Conservation (phyloP, 1,140 invertebrate species). For the Halotydeus destructor region DNA sequence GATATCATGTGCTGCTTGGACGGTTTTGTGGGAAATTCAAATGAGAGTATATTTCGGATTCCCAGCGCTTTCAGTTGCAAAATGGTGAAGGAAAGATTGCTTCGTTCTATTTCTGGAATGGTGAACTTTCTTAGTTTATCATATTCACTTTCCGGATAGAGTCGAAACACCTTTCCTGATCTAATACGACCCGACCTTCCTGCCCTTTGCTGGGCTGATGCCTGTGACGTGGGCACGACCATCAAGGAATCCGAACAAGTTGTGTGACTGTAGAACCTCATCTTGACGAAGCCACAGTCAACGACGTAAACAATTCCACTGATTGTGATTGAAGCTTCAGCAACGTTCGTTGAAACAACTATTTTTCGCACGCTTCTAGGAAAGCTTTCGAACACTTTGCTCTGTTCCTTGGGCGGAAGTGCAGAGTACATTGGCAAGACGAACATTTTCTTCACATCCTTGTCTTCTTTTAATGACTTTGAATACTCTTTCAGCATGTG, state of each 20-base stretch:
- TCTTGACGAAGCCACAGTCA: constrained; percentile 78
- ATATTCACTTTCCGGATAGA: constrained; percentile 47
- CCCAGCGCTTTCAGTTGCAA: constrained; percentile 86
- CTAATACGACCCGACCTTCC: constrained; percentile 68
- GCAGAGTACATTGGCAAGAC: constrained; percentile 84
- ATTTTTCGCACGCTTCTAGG: constrained; percentile 64
- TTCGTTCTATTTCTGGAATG: constrained; percentile 79
- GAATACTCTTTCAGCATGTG: constrained; percentile 32
- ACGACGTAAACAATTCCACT: constrained; percentile 61
- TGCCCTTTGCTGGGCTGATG: constrained; percentile 72
- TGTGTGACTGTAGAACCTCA: constrained; percentile 65
- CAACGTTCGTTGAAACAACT: constrained; percentile 87
- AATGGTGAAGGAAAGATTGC: constrained; percentile 59
- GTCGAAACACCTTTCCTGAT: constrained; percentile 52
- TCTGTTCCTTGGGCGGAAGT: constrained; percentile 51
- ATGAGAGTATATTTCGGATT: constrained; percentile 53
- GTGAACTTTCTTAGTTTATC: constrained; percentile 39
- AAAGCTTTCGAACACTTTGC: constrained; percentile 64
- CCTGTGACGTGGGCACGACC: constrained; percentile 60
- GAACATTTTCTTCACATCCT: constrained; percentile 43
- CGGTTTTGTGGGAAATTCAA: constrained; percentile 39
- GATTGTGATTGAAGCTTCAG: constrained; percentile 84
- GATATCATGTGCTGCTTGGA: constrained; percentile 66
- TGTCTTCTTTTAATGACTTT: constrained; percentile 14
- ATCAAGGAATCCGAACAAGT: constrained; percentile 65